phyloP scores from a whole-genome alignment of 2,113 vertebrate genomes.

The Dipodomys ordii region DNA sequence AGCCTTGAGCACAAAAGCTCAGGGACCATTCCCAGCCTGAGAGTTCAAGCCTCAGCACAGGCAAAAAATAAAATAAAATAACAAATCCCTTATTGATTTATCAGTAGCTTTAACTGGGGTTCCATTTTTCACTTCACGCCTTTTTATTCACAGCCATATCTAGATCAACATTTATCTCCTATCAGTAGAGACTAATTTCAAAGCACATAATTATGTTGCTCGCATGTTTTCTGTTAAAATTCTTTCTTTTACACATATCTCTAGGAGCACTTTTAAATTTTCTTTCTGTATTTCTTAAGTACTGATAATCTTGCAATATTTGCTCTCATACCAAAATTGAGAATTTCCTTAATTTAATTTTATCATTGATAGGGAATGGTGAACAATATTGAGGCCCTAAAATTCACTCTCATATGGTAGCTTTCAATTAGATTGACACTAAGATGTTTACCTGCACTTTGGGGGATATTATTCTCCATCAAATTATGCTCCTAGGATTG shows the following conservation, averaged over 20 bases:
- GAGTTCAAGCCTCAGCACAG: too few relatives aligned
- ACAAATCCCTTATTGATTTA: conserved; percentile 1
- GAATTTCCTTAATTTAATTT: conserved; percentile 51
- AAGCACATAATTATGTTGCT: not conserved
- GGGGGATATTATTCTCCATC: conserved; percentile 45
- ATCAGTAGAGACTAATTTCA: conserved; percentile 27
- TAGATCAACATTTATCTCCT: not conserved
- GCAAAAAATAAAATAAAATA: not conserved
- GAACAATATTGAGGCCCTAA: conserved; percentile 29
- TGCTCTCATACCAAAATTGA: conserved; percentile 23
- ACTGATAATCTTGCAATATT: conserved; percentile 57
- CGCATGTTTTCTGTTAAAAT: conserved; percentile 38
- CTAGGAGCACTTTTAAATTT: not conserved
- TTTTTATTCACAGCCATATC: conserved; percentile 8
- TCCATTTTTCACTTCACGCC: not conserved
- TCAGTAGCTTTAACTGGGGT: conserved; percentile 42
- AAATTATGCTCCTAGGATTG: conserved; percentile 59
- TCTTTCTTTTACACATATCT: conserved; percentile 31
- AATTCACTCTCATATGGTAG: conserved; percentile 24
- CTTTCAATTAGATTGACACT: conserved; percentile 56
- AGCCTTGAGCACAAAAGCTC: too few relatives aligned
- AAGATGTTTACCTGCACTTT: conserved; percentile 64
- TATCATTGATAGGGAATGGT: conserved; percentile 35
- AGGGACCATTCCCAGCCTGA: too few relatives aligned
- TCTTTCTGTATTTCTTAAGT: not conserved